Evolutionary conservation across 2,888 invertebrate genomes (phyloP).

Genomic region (Vandiemenella viatica): DNA sequence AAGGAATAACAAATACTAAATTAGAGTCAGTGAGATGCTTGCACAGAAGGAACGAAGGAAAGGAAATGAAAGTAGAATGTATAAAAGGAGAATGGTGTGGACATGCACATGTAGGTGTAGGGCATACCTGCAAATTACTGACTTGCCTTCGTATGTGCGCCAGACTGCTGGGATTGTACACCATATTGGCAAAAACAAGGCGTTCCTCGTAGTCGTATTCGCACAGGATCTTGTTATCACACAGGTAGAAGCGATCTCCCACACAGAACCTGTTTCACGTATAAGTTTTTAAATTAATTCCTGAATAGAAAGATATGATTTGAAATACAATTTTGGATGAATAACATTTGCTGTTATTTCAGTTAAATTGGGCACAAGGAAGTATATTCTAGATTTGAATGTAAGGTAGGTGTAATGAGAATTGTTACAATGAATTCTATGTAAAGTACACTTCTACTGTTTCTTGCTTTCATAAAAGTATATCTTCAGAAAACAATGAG

Average conservation of each 20-base stretch:
- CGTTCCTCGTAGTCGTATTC: constrained; percentile 89
- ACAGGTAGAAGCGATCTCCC: constrained; percentile 82
- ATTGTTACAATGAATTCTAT: too few relatives aligned
- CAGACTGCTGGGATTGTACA: constrained; percentile 69
- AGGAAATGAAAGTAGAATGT: background rate
- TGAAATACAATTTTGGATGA: too few relatives aligned
- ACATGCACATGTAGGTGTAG: too few relatives aligned
- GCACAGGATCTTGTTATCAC: constrained; percentile 87
- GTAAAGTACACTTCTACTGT: too few relatives aligned
- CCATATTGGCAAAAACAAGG: constrained; percentile 78
- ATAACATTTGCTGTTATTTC: too few relatives aligned
- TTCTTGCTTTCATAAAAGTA: too few relatives aligned
- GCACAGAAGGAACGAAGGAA: background rate
- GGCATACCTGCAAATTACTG: constrained; percentile 41
- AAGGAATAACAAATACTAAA: background rate
- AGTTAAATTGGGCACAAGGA: too few relatives aligned
- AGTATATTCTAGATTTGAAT: too few relatives aligned
- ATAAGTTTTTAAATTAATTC: constrained; percentile 22
- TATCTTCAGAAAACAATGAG: too few relatives aligned
- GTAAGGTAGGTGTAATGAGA: too few relatives aligned
- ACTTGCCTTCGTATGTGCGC: constrained; percentile 76
- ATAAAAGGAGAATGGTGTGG: too few relatives aligned
- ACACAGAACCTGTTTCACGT: constrained; percentile 95
- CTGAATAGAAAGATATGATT: too few relatives aligned
- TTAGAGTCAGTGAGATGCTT: background rate